phyloP scores from a whole-genome alignment of 2,797 vertebrate species.

The Falco cherrug region DNA sequence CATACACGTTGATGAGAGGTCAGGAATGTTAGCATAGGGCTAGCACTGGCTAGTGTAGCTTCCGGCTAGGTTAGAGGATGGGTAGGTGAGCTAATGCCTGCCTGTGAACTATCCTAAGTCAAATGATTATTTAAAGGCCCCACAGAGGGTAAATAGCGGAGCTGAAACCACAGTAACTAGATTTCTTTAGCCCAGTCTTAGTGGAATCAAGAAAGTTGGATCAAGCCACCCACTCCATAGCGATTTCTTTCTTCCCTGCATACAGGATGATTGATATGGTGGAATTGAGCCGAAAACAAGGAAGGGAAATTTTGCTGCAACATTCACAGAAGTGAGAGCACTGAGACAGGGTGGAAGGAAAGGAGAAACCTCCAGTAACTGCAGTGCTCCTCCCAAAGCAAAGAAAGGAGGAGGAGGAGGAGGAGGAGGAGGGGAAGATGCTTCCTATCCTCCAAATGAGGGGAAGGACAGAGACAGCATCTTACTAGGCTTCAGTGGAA shows the following conservation, averaged over 20 bases:
- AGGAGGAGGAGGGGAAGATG: not conserved
- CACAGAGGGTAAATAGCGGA: not conserved
- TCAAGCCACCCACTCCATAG: not conserved
- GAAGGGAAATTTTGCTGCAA: not conserved
- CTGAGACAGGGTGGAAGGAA: not conserved
- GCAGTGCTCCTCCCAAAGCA: not conserved
- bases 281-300: not conserved
- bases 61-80: not conserved
- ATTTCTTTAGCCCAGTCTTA: not conserved
- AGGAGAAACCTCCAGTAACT: not conserved
- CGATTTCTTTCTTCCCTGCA: not conserved
- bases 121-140: not conserved
- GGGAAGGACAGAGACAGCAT: not conserved
- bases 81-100: not conserved
- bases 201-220: not conserved
- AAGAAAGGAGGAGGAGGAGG: not conserved
- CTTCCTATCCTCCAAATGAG: not conserved
- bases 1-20: not conserved
- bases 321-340: not conserved
- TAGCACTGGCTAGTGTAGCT: not conserved
- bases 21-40: not conserved
- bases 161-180: not conserved
- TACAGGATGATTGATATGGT: fast-evolving
- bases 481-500: not conserved
- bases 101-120: not conserved